Evolutionary conservation across 2,113 vertebrate species (phyloP), one percentile per base, ranked within the genome.

Genomic region (Apteryx owenii): DNA sequence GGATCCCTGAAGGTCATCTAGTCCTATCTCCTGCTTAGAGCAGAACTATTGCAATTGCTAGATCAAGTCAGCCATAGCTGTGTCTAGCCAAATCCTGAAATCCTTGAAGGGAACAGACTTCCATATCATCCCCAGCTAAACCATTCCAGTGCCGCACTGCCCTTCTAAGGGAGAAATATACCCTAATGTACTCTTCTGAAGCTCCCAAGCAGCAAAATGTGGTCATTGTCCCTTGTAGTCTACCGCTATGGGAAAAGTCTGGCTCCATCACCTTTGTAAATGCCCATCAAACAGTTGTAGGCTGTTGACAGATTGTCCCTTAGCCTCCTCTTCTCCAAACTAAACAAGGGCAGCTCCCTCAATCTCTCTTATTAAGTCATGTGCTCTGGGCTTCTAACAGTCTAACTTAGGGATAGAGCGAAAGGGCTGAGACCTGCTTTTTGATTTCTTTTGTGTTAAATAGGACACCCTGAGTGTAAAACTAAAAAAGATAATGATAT

Each of bases 171-270:
- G 19, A 88, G 33, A 38, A 25, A 21, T 13, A 18, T 29, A 76
- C 66, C 46, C 26, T 71, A 8, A 7, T n/a, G 11, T n/a, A 61
- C 22, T 88, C 8, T n/a, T 44, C 83, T 77, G 48, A 53, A 75
- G 51, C 33, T 48, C 54, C 14, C 20, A 75, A 60, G 8, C 5
- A 73, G 13, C 19, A 12, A 64, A 31, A 19, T 51, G 42, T 25
- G 36, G 64, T 38, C 10, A 15, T 17, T 1, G 1, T 4, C 46
- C 23, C 5, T 65, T 25, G 14, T 2, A 73, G 54, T n/a, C 26
- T 60, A 7, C 42, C 10, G 4, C 18, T 40, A 53, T 0, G 0
- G 4, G 28, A 8, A 51, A 53, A 56, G 15, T 9, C 31, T 42
- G n/a, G 20, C 28, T 69, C 46, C 20, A 73, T 7, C 18, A 48